phyloP scores from a whole-genome alignment of 2,888 invertebrate species.

The Drosophila mulleri region DNA sequence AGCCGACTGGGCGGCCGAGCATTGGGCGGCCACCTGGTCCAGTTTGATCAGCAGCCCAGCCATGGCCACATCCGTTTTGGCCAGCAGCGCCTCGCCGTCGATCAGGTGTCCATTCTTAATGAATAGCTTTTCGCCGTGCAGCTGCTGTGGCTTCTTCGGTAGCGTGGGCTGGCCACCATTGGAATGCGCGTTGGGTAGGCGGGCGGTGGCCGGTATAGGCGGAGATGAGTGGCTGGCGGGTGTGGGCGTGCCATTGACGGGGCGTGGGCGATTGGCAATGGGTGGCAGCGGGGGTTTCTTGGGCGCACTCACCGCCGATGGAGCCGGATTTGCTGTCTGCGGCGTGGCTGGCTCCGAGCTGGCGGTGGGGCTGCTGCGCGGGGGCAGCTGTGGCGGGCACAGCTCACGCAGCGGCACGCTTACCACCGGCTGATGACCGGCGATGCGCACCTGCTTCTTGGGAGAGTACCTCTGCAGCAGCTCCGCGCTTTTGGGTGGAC shows the following conservation, averaged over 20 bases:
- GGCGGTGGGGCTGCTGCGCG: conserved; percentile 69
- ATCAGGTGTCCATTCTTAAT: conserved; percentile 87
- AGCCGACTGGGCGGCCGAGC: conserved; percentile 90
- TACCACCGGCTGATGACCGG: conserved; percentile 26
- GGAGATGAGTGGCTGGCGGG: conserved; percentile 60
- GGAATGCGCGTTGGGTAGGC: conserved; percentile 72
- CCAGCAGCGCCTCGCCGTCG: conserved; percentile 87
- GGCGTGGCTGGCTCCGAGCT: conserved; percentile 51
- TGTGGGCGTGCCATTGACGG: conserved; percentile 76
- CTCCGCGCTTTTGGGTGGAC: conserved; percentile 88
- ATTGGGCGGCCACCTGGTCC: conserved; percentile 90
- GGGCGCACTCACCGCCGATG: conserved; percentile 85
- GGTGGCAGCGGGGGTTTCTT: conserved; percentile 91
- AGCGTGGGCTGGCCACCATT: conserved; percentile 79
- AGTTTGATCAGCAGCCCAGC: conserved; percentile 88
- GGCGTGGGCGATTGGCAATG: conserved; percentile 86
- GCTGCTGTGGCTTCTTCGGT: conserved; percentile 70
- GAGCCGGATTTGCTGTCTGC: conserved; percentile 23
- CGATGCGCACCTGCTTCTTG: conserved; percentile 74
- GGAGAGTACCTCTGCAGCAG: conserved; percentile 83
- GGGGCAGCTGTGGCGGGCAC: conserved; percentile 82
- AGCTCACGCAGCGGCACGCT: conserved; percentile 48
- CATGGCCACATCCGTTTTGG: conserved; percentile 90
- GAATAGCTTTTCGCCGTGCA: conserved; percentile 77
- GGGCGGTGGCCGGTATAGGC: conserved; percentile 73